Base-by-base conservation (phyloP, 2,888 invertebrate species). In the Drosophila paramelanica region DNA sequence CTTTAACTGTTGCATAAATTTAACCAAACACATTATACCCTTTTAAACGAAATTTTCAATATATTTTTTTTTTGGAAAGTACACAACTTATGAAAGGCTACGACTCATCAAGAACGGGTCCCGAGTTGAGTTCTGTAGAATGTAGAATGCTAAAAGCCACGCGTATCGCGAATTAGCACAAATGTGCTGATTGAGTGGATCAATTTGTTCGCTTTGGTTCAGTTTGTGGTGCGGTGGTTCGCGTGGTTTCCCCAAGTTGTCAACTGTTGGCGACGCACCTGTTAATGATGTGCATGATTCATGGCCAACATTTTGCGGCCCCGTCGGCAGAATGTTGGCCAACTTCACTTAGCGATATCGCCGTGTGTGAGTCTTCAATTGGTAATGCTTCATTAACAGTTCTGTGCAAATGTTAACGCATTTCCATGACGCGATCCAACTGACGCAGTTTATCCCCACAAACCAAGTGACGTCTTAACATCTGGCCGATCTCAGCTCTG, bases 91-190 rank as follows among this genome's bases (percentile, higher is more conserved):
- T 14, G 33, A 27, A 42, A 14, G 25, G 4, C 8, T 10, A 25
- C 11, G 14, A 64, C 14, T 47, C 38, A 39, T 25, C 56, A 7
- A 4, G 4, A 23, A 23, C 36, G 2, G 36, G 14, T 45, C n/a
- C 17, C 47, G 17, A 10, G 36, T 33, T 43, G 23, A 6, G 33
- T 71, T 68, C 71, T 25, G 45, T 14, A 25, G 45, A 45, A 66
- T 65, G 77, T 59, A 1, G 69, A 68, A 69, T 73, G 78, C 68
- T 83, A 81, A 86, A 85, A 81, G 83, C 83, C 87, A 84, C 84
- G 84, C 84, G 84, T 77, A 79, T 74, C 73, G 61, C 68, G 67
- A 81, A 85, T 85, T 85, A 83, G 73, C 84, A 86, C 73, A 70
- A 61, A 52, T 49, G 60, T 71, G 81, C 51, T 80, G 73, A 85